phyloP scores from a whole-genome alignment of 2,113 vertebrate species.

The Pedionomus torquatus region DNA sequence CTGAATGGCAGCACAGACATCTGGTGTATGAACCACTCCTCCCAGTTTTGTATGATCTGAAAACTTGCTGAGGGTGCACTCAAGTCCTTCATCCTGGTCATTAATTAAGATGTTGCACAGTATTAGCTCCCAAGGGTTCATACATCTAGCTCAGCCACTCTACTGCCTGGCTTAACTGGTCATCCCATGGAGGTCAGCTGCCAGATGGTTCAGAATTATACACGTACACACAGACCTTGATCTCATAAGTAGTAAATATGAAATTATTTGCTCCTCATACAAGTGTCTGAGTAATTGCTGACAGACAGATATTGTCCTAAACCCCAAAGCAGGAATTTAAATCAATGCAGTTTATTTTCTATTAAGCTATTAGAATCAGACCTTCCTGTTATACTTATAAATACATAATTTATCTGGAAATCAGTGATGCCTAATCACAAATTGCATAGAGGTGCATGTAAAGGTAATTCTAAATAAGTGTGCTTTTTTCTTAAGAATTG shows the following conservation, averaged over 20 bases:
- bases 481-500: neutral
- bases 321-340: neutral
- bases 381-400: neutral
- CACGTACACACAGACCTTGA: rapidly evolving
- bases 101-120: neutral
- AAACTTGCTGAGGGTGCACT: neutral
- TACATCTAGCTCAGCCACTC: neutral
- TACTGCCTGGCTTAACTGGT: neutral
- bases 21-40: neutral
- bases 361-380: neutral
- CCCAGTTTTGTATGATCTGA: neutral
- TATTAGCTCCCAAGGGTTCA: neutral
- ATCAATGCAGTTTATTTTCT: neutral
- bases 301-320: neutral
- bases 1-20: neutral
- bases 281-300: neutral
- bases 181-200: neutral
- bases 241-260: neutral
- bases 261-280: neutral
- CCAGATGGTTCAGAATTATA: neutral
- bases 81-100: neutral
- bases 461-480: neutral
- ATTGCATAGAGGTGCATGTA: neutral
- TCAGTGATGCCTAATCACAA: neutral
- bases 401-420: neutral